These are phyloP conservation scores for Paracanthobrama guichenoti DNA, from an alignment of 2,113 vertebrate genomes.

Conservation along the genomic window DNA sequence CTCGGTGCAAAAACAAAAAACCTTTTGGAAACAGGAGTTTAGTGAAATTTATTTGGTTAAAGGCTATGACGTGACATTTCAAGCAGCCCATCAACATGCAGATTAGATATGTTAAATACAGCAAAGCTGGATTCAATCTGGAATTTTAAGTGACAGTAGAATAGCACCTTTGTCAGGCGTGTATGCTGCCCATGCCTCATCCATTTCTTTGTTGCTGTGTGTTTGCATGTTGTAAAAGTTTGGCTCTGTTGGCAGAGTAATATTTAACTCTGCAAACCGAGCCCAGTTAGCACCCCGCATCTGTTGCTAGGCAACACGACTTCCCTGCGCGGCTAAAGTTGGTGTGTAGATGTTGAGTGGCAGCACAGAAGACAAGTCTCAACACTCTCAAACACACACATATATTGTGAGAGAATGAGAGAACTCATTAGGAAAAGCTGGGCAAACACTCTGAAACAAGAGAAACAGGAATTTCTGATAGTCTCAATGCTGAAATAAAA, in stretches of 20 bases:
- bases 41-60: neutral
- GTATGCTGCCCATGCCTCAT: neutral
- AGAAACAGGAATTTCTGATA: neutral
- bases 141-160: neutral
- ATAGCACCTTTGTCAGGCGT: neutral
- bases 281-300: constrained; percentile 65
- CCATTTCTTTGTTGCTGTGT: constrained; percentile 27
- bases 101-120: neutral
- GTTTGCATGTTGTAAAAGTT: constrained; percentile 40
- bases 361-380: constrained; percentile 39
- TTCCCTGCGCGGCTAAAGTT: constrained; percentile 55
- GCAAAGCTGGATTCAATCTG: neutral
- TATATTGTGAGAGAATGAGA: neutral
- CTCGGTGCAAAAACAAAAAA: neutral
- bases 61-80: neutral
- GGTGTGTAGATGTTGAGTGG: constrained; percentile 52
- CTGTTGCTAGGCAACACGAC: constrained; percentile 77
- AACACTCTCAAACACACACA: constrained; percentile 23
- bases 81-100: neutral
- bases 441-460: neutral
- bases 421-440: constrained; percentile 29
- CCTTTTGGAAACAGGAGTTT: neutral
- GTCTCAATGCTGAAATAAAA: neutral
- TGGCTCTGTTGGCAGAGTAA: constrained; percentile 43
- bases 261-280: constrained; percentile 60